A percentile compares a stretch with the other conserved stretches of the same genome.
Conservation (phyloP, 2,888 invertebrate species). For the Gortyna flavago region DNA sequence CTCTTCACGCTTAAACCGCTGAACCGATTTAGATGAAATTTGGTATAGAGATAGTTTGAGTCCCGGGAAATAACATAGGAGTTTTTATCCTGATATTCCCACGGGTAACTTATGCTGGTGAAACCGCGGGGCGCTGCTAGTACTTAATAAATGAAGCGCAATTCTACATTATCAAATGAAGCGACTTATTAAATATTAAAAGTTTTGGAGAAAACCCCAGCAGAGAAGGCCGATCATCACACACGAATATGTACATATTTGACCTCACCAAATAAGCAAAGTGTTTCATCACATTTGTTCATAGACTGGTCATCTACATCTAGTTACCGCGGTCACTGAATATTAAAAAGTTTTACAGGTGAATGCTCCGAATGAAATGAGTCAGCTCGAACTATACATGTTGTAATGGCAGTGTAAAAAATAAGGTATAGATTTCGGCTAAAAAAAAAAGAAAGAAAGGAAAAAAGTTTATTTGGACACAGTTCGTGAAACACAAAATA, state of each 20-base stretch:
- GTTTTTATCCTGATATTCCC: no score
- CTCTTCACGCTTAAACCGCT: no score
- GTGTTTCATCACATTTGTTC: conserved; percentile 49
- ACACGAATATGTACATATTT: not conserved
- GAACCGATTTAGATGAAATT: no score
- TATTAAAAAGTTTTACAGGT: conserved; percentile 42
- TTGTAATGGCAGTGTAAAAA: conserved; percentile 16
- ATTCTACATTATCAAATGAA: conserved; percentile 23
- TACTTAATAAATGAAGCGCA: conserved; percentile 1
- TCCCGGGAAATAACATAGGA: no score
- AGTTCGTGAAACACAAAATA: no score
- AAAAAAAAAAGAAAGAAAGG: no score
- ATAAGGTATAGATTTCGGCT: not conserved
- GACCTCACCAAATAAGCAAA: not conserved
- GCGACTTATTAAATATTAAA: conserved; percentile 4
- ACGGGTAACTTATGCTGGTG: no score
- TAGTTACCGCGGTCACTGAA: conserved; percentile 21
- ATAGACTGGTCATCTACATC: conserved; percentile 24
- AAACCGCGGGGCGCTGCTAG: no score
- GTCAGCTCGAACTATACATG: conserved; percentile 17
- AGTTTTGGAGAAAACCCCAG: conserved; percentile 9
- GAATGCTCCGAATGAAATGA: conserved; percentile 37
- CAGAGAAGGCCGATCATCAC: conserved; percentile 27
- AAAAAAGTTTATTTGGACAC: no score
- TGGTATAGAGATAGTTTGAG: no score